phyloP scores from a whole-genome alignment of 2,113 vertebrate species.

The Ammodramus savannarum region DNA sequence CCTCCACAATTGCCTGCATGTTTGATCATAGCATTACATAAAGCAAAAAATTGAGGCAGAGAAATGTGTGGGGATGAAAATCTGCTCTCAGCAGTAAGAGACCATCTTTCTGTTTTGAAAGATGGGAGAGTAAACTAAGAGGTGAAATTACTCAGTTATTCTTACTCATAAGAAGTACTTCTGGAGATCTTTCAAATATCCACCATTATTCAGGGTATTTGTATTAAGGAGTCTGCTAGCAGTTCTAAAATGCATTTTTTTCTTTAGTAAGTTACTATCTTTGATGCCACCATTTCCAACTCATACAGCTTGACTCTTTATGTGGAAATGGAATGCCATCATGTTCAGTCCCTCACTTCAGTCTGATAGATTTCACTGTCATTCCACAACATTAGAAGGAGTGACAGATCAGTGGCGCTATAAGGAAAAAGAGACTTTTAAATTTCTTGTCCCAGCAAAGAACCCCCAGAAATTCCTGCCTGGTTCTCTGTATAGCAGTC shows the following conservation, averaged over 20 bases:
- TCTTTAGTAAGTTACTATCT: neutral
- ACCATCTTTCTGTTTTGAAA: neutral
- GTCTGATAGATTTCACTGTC: neutral
- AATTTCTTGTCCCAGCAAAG: neutral
- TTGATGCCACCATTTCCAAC: neutral
- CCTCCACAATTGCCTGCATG: neutral
- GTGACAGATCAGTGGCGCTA: neutral
- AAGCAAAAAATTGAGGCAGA: neutral
- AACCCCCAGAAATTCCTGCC: neutral
- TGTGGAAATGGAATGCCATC: neutral
- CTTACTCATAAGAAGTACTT: neutral
- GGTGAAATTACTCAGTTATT: neutral
- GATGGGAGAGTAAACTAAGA: neutral
- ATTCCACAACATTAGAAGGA: neutral
- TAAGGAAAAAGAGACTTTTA: neutral
- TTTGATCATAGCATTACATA: neutral
- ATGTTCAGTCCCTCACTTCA: neutral
- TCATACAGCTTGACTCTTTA: neutral
- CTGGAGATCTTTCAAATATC: neutral
- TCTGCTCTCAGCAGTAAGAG: neutral
- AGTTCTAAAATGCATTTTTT: neutral
- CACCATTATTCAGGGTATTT: neutral
- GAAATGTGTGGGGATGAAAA: neutral
- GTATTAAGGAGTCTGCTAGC: neutral
- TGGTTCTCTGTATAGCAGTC: neutral